Evolutionary conservation across 2,888 invertebrate genomes (phyloP), one percentile per base, ranked within the genome.

Genomic region (Hirudinaria manillensis): DNA sequence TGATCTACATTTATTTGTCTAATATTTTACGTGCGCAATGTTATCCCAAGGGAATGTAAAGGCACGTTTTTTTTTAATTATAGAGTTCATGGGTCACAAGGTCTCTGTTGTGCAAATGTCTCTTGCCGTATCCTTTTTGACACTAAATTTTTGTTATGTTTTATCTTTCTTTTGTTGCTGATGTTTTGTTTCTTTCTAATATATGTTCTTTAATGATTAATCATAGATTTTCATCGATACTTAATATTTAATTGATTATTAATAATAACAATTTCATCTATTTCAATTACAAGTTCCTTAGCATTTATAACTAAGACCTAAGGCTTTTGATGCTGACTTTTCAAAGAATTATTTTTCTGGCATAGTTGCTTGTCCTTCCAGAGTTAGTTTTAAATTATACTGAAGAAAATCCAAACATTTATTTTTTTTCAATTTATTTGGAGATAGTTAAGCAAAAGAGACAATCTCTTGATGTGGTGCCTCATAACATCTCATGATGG

Each of bases 401-500:
- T 3, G 7, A 4, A 29, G 19, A 24, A 55, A 55, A 32, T 24
- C 19, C 10, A 32, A 24, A 53, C 32, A 27, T 72, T 72, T 56
- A n/a, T 73, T 29, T 32, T 73, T 34, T 27, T 34, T 21, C 7
- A 81, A 34, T 87, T 71, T 51, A n/a, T n/a, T 76, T 61, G 24
- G 45, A 3, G 45, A 45, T 77, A 85, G 76, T 79, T 81, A 21
- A 77, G 66, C 34, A 65, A 74, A 53, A 86, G 88, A 34, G 96
- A 97, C 87, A 89, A 90, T 53, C 89, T 91, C 81, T 86, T 89
- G 55, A 83, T 96, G 74, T 95, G 92, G 90, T 91, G 92, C 1
- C 89, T 94, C 86, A 89, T 95, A 76, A 92, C 92, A 0, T 92
- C 89, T 83, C 88, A 93, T 87, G 96, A 96, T 79, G 97, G 95